Evolutionary conservation across 2,797 vertebrate species (phyloP), one percentile per base, ranked within the genome.

Genomic region (Siniperca obscura): DNA sequence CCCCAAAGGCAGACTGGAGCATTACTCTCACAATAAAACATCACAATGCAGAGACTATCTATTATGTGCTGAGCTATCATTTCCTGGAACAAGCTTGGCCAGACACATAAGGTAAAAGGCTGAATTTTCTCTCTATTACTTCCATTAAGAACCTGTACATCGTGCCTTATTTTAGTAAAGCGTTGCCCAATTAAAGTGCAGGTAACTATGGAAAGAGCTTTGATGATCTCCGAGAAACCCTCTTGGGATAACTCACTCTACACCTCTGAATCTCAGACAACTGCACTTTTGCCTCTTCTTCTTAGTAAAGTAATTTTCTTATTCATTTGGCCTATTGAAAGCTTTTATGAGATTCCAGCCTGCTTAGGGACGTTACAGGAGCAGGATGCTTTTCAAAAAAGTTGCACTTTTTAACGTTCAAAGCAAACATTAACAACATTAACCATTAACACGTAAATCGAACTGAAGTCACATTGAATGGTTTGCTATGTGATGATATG

Each of bases 111-210:
- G 46, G 68, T 59, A 85, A 86, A 81, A 7, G 13, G 62, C 71
- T 67, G 74, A 46, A 80, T 85, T 89, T 89, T 74, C 44, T 74
- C 67, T 70, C 65, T 22, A 73, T 91, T 89, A 87, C 72, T 65
- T 72, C 59, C 36, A 87, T 82, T 86, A 87, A 72, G 34, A 70
- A 81, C 55, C 44, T 90, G 44, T 76, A 68, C 44, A 61, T 81
- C 81, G 70, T 76, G 62, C 71, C 56, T 84, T 74, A 87, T 85
- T 90, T 91, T 78, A 57, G 71, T 81, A 81, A 82, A 78, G 60
- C 61, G 4, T 68, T 77, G 76, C 30, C 87, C 90, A 92, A 90
- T 92, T 92, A 92, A 69, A 83, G 70, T 34, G 81, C 67, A 81
- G 59, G 78, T 19, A 83, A 78, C 69, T 71, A 65, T 73, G 67